Conservation (phyloP, 2,113 vertebrate genomes). For the Pavo muticus region DNA sequence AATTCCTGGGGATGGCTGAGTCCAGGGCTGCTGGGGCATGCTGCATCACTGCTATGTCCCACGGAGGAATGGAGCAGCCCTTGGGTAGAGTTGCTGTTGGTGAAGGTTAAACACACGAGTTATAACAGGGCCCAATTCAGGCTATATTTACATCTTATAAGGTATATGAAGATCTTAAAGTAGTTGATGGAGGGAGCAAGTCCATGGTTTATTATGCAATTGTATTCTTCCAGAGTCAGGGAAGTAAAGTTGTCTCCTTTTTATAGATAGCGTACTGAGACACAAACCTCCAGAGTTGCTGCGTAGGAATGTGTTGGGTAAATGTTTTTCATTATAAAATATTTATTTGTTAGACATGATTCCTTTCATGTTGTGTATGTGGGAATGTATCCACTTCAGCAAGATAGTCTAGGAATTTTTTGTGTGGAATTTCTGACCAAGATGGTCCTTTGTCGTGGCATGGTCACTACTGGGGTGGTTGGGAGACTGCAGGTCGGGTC, state of each 20-base stretch:
- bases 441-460: not conserved
- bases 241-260: not conserved
- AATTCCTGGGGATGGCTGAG: not conserved
- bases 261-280: not conserved
- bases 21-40: not conserved
- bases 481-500: not conserved
- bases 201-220: not conserved
- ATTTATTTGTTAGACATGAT: conserved; percentile 50
- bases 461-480: not conserved
- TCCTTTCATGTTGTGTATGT: conserved; percentile 33
- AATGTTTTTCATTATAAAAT: conserved; percentile 60
- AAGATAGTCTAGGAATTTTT: conserved; percentile 41
- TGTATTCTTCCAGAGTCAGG: not conserved
- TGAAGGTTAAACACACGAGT: not conserved
- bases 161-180: accelerated
- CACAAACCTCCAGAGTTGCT: not conserved
- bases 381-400: conserved; percentile 22
- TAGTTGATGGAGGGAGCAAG: not conserved
- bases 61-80: not conserved
- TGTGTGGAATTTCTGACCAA: not conserved
- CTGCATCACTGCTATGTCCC: not conserved
- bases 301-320: not conserved
- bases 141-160: not conserved
- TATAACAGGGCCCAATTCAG: not conserved
- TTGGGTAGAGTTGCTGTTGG: not conserved